Evolutionary conservation across 2,888 invertebrate species (phyloP).

Genomic region (Microplitis manilae): DNA sequence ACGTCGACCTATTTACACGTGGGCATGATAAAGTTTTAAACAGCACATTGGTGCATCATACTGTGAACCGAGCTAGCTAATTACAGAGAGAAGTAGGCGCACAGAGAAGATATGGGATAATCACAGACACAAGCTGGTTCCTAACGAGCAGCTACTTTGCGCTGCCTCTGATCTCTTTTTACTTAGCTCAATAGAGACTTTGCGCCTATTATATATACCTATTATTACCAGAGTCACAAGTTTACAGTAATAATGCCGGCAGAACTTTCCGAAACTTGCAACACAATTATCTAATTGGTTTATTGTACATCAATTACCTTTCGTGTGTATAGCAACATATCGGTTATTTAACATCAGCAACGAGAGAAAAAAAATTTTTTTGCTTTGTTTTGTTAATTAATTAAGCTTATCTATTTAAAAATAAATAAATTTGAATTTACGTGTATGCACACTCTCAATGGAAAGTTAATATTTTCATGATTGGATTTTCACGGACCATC

Average conservation of each 20-base stretch:
- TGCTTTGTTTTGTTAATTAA: background rate
- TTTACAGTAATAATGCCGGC: background rate
- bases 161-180: conserved; percentile 50
- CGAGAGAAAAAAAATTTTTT: background rate
- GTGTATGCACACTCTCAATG: background rate
- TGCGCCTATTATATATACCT: background rate
- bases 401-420: background rate
- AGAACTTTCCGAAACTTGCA: conserved; percentile 16
- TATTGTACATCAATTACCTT: background rate
- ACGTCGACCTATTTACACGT: background rate
- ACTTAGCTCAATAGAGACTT: conserved; percentile 34
- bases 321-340: background rate
- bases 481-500: conserved; percentile 6
- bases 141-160: conserved; percentile 54
- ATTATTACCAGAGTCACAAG: background rate
- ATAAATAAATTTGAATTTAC: background rate
- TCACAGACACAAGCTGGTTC: conserved; percentile 51
- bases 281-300: conserved; percentile 21
- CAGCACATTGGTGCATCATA: conserved; percentile 7
- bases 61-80: conserved; percentile 43
- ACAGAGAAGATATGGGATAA: conserved; percentile 43
- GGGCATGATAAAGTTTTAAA: background rate
- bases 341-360: background rate
- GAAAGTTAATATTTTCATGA: conserved; percentile 12
- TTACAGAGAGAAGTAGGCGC: conserved; percentile 44